A percentile compares a stretch with the other conserved stretches of the same genome.
These are phyloP conservation scores for Glaucopsyche alexis DNA, from an alignment of 2,888 invertebrate species.

Conservation along the genomic window DNA sequence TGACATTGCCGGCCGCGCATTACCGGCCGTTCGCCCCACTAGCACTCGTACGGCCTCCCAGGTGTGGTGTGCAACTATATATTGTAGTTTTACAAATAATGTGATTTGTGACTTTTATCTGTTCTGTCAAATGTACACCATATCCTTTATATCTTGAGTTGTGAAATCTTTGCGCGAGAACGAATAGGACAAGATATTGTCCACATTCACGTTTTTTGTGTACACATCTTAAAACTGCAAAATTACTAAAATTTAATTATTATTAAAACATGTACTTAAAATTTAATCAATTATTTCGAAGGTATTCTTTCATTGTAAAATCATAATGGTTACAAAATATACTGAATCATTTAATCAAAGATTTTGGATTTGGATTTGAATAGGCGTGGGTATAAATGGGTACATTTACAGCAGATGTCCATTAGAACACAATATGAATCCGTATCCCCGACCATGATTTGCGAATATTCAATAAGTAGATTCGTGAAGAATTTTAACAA, in stretches of 20 bases:
- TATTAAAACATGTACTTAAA: too few relatives aligned
- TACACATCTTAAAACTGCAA: too few relatives aligned
- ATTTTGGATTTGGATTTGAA: not conserved
- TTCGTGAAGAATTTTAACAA: slow-evolving; percentile 13
- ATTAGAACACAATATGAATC: slow-evolving; percentile 5
- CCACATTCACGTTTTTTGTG: too few relatives aligned
- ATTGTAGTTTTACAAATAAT: not conserved
- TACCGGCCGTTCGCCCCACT: slow-evolving; percentile 31
- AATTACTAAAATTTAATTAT: too few relatives aligned
- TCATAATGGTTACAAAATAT: not conserved
- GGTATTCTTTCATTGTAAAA: too few relatives aligned
- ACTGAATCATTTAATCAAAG: not conserved
- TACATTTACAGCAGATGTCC: slow-evolving; percentile 14
- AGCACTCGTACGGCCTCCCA: slow-evolving; percentile 23
- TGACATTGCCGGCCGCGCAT: slow-evolving; percentile 18
- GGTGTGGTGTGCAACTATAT: not conserved
- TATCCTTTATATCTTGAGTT: too few relatives aligned
- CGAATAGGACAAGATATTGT: too few relatives aligned
- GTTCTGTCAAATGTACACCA: too few relatives aligned
- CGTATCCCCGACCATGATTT: not conserved
- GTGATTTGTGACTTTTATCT: not conserved
- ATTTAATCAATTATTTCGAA: too few relatives aligned
- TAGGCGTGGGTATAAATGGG: not conserved
- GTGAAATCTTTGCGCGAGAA: too few relatives aligned
- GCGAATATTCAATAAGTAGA: slow-evolving; percentile 15